Conservation (phyloP, 2,888 invertebrate genomes). For the Meteorus cinctellus region DNA sequence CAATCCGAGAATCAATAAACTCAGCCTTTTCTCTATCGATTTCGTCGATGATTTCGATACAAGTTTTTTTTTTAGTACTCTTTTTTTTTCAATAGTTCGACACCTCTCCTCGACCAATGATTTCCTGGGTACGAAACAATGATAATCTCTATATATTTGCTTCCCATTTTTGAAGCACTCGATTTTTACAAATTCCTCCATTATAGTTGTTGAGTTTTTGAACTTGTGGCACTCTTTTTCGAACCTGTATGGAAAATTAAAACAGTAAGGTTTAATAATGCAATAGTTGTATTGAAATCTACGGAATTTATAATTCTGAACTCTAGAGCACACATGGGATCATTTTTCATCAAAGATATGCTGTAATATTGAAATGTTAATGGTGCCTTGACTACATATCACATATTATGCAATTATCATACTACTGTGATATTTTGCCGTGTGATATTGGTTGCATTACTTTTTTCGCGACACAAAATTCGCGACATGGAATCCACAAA, state of each 20-base stretch:
- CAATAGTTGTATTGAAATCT: no score
- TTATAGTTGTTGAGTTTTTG: conserved; percentile 71
- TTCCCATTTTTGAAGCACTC: conserved; percentile 75
- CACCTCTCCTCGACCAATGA: conserved; percentile 61
- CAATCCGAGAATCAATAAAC: conserved; percentile 86
- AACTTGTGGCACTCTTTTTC: conserved; percentile 75
- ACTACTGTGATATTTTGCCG: no score
- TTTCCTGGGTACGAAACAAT: conserved; percentile 78
- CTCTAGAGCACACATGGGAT: no score
- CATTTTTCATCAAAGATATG: no score
- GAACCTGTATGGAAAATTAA: conserved; percentile 65
- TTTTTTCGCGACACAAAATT: no score
- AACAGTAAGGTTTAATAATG: no score
- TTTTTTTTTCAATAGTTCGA: conserved; percentile 45
- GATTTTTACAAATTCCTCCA: conserved; percentile 82
- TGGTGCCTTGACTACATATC: no score
- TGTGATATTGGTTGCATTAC: no score
- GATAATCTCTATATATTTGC: conserved; percentile 80
- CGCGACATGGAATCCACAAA: no score
- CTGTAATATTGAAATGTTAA: no score
- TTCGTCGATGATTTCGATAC: conserved; percentile 42
- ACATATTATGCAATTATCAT: no score
- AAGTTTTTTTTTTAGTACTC: conserved; percentile 50
- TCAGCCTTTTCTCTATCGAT: conserved; percentile 73
- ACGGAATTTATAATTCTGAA: no score